Base-by-base conservation (phyloP, 1,140 invertebrate genomes). In the Xylocopa sonorina region DNA sequence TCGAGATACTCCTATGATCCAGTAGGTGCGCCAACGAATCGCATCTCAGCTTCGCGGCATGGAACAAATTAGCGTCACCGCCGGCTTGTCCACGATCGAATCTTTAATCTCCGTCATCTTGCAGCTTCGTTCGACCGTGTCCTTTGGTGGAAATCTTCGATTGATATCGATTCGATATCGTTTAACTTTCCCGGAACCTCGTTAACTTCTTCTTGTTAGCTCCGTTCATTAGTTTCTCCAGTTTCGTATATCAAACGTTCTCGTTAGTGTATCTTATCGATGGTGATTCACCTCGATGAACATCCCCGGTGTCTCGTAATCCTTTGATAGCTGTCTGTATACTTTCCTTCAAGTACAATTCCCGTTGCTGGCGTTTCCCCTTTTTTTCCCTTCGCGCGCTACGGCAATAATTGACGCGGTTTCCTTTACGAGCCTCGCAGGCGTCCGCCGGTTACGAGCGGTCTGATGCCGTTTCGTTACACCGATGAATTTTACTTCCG, bases 401-500 rank as follows among this genome's bases (percentile, higher is more conserved):
- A 12, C 43, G 21, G 51, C 32, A 24, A 69, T 77, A 77, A 77
- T 77, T 38, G 66, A 29, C 66, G 75, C 55, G 66, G 75, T 58
- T 50, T 48, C 75, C 50, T 66, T 64, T 41, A 29, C n/a, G 24
- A 64, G 32, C 50, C 51, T 68, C 29, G 38, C 74, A 27, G n/a
- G 9, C 41, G 18, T 10, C 21, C 74, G 63, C 53, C 46, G 24
- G 38, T 68, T 77, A 69, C 24, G 1, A 58, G n/a, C 51, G 53
- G 51, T n/a, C 68, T 58, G 43, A 77, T 69, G 53, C 43, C 66
- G 64, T 78, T 60, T 78, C 75, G 75, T 78, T 71, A 48, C 67
- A 69, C 46, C 55, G 55, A 18, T 32, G 46, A 14, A 14, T 71
- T 51, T 78, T 78, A 71, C 50, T 60, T 29, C 0, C 53, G 12